These are phyloP conservation scores for Ictalurus punctatus DNA, from an alignment of 2,113 vertebrate genomes.

Conservation along the genomic window DNA sequence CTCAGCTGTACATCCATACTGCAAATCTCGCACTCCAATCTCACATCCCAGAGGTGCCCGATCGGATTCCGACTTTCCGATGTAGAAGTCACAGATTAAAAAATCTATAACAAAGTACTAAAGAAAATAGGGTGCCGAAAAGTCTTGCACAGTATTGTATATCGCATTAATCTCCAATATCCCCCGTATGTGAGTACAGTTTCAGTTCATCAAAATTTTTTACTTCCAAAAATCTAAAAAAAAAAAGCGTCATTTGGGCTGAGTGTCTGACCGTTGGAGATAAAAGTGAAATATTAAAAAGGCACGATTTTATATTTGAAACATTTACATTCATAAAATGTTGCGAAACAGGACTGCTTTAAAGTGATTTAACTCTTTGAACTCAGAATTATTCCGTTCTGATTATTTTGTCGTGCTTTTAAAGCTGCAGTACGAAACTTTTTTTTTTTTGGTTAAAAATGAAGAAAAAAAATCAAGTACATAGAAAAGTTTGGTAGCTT, in stretches of 20 bases:
- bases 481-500: too few relatives aligned
- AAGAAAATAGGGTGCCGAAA: too few relatives aligned
- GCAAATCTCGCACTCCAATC: background rate
- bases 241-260: background rate
- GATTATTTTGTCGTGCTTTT: too few relatives aligned
- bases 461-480: too few relatives aligned
- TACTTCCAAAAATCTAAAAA: background rate
- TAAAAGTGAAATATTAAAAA: background rate
- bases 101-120: too few relatives aligned
- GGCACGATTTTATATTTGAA: background rate
- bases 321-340: background rate
- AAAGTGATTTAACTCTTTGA: too few relatives aligned
- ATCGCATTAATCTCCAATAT: background rate
- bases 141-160: background rate
- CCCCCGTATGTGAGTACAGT: background rate
- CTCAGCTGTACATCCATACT: background rate
- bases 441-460: too few relatives aligned
- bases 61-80: background rate
- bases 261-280: background rate
- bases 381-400: too few relatives aligned
- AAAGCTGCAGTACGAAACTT: too few relatives aligned
- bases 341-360: background rate
- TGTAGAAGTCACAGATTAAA: too few relatives aligned
- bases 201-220: background rate
- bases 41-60: background rate